Base-by-base conservation (phyloP, 2,797 vertebrate species). In the Poecilia gillii region DNA sequence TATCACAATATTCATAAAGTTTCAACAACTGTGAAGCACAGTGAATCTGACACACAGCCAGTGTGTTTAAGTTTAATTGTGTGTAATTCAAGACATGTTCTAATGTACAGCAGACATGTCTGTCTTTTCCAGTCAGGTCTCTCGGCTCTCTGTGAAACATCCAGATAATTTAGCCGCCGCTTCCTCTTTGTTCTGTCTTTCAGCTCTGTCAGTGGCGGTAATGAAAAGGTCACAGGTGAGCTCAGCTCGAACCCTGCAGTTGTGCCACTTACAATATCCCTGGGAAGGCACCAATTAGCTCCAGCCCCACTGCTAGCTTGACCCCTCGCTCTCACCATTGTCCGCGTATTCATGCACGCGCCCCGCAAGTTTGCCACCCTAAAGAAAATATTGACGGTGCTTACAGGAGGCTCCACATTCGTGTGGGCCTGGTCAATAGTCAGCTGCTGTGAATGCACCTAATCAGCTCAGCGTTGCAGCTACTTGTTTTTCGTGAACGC, bases 231-330 rank as follows among this genome's bases (percentile, higher is more conserved):
- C 80, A 83, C 73, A 88, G 86, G 89, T 89, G 51, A 85, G 79
- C 81, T 45, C 80, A 74, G 74, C 74, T 81, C 82, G 62, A 84
- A 88, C 87, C 84, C 89, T 4, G 59, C 11, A 77, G 77, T 72
- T 81, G 75, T 66, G 79, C 81, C 76, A 62, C 84, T 78, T 83
- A 81, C 83, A 80, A 39, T 43, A 77, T 83, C 81, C 78, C 81
- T 55, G 71, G 68, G 84, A 90, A 84, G 77, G 46, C 4, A 45
- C 78, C 90, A 91, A 90, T 93, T 93, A 92, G 84, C 85, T 88
- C 9, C 47, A 59, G 51, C 79, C 87, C 85, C 73, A 75, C 87
- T 75, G 84, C 76, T 79, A 87, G 53, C 71, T 43, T 80, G 82
- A 87, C 73, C 55, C 62, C 72, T 64, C 47, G 3, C 76, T 53